These are phyloP conservation scores for Microctonus aethiopoides DNA, from an alignment of 2,888 invertebrate genomes.

Conservation along the genomic window DNA sequence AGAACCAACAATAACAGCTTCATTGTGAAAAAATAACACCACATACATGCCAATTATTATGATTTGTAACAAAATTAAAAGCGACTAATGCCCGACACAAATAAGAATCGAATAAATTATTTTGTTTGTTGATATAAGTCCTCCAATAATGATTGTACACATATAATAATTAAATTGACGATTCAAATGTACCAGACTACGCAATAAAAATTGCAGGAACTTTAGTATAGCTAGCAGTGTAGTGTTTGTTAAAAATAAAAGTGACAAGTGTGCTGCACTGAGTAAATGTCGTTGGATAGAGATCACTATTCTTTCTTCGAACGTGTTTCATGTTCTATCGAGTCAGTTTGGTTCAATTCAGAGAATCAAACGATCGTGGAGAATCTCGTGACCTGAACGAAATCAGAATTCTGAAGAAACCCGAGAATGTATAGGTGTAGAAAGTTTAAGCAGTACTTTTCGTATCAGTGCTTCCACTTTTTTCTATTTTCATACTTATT, in stretches of 20 bases:
- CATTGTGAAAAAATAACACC: too few species aligned
- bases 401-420: conserved; percentile 19
- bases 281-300: neutral
- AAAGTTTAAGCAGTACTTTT: conserved; percentile 13
- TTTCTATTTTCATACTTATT: conserved; percentile 28
- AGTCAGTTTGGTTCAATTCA: conserved; percentile 17
- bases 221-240: neutral
- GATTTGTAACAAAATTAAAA: too few species aligned
- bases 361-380: conserved; percentile 14
- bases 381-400: conserved; percentile 6
- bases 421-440: conserved; percentile 7
- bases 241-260: neutral
- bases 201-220: too few species aligned
- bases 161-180: neutral
- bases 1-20: too few species aligned
- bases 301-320: conserved; percentile 19
- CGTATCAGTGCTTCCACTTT: neutral
- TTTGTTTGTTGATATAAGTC: too few species aligned
- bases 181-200: neutral
- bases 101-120: too few species aligned
- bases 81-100: too few species aligned
- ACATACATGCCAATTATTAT: too few species aligned
- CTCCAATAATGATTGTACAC: neutral
- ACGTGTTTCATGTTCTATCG: conserved; percentile 22
- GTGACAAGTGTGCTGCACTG: neutral